Conservation (phyloP, 1,140 invertebrate species). For the Macrocentrus cingulum region DNA sequence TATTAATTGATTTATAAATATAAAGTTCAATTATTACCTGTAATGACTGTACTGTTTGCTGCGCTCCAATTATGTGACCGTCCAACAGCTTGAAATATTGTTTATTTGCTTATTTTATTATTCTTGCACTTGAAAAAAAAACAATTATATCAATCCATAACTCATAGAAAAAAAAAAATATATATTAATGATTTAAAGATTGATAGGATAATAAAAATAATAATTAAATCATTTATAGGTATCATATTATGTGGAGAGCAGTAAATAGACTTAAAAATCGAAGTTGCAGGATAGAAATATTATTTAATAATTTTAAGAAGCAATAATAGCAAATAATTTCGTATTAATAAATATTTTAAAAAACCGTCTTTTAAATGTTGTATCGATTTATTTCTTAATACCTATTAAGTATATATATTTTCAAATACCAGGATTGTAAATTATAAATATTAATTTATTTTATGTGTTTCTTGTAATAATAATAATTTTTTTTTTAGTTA, state of each 20-base stretch:
- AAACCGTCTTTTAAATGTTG: constrained; percentile 48
- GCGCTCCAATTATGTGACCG: constrained; percentile 39
- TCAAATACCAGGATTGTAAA: neutral
- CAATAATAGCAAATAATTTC: constrained; percentile 56
- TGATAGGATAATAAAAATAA: neutral
- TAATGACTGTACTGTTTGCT: constrained; percentile 40
- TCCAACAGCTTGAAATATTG: constrained; percentile 32
- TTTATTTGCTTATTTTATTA: no score
- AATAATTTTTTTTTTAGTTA: no score
- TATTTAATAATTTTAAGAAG: constrained; percentile 53
- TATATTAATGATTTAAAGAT: constrained; percentile 11
- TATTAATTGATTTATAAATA: constrained; percentile 32
- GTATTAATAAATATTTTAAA: constrained; percentile 55
- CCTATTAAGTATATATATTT: constrained; percentile 27
- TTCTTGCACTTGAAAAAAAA: no score
- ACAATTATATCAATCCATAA: no score
- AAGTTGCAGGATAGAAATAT: constrained; percentile 41
- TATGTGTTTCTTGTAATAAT: no score
- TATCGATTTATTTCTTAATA: constrained; percentile 51
- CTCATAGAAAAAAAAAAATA: neutral
- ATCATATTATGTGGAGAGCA: constrained; percentile 40
- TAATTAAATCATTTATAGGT: constrained; percentile 27
- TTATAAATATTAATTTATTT: constrained; percentile 3
- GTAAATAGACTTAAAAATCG: constrained; percentile 43
- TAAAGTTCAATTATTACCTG: constrained; percentile 30